phyloP scores from a whole-genome alignment of 2,888 invertebrate genomes.

The Hololepta plana region DNA sequence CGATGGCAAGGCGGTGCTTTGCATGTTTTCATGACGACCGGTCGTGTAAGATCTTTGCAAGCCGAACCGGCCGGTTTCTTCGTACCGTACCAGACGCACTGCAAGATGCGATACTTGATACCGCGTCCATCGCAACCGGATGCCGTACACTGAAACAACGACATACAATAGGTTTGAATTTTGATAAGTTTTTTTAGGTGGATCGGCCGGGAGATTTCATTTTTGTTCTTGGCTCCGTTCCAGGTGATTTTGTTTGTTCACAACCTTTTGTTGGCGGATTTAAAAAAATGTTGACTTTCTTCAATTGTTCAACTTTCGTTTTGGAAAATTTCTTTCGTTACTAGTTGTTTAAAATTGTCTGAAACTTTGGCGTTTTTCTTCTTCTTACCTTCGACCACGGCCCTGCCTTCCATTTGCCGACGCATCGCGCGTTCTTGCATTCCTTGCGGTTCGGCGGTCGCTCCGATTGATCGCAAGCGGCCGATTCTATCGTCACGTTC shows the following conservation, averaged over 20 bases:
- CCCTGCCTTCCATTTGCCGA: constrained; percentile 77
- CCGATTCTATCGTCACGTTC: constrained; percentile 20
- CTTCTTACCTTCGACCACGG: constrained; percentile 77
- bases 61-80: constrained; percentile 71
- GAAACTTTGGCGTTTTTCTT: not conserved
- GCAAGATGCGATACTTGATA: constrained; percentile 71
- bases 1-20: constrained; percentile 46
- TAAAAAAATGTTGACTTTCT: not conserved
- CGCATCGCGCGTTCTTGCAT: constrained; percentile 69
- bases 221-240: too few species aligned
- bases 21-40: constrained; percentile 62
- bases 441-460: constrained; percentile 63
- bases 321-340: not conserved
- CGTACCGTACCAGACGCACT: constrained; percentile 84
- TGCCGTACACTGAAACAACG: too few species aligned
- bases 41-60: constrained; percentile 60
- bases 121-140: constrained; percentile 70
- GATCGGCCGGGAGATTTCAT: too few species aligned
- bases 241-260: too few species aligned
- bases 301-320: not conserved
- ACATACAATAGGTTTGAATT: too few species aligned
- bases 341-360: constrained; percentile 1
- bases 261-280: too few species aligned
- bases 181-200: too few species aligned
- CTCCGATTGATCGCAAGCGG: constrained; percentile 50